Evolutionary conservation across 2,797 vertebrate species (phyloP).

Genomic region (Heterohyrax brucei): DNA sequence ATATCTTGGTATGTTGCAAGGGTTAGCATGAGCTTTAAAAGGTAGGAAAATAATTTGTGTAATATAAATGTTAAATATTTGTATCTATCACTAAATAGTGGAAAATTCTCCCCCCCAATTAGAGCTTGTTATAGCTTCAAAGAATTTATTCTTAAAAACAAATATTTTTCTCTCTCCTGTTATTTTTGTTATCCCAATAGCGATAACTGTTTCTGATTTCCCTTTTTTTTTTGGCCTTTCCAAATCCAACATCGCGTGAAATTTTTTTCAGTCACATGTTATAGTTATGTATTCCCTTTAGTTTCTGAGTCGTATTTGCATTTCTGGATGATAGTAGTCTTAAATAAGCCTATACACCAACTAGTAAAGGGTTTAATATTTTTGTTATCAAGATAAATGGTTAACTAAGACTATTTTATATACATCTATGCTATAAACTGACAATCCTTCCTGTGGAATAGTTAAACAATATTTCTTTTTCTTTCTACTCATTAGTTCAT

Average conservation of each 20-base stretch:
- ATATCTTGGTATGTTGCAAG: neutral
- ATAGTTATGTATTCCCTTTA: neutral
- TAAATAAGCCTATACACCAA: neutral
- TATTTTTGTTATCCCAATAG: neutral
- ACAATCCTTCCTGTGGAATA: constrained; percentile 22
- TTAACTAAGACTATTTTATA: neutral
- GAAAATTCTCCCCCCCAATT: neutral
- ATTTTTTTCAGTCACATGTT: constrained; percentile 48
- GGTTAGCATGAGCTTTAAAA: constrained; percentile 31
- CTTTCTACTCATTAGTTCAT: constrained; percentile 37
- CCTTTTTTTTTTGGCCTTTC: neutral
- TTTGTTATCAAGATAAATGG: constrained; percentile 30
- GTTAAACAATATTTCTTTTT: constrained; percentile 27
- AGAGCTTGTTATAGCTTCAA: constrained; percentile 30
- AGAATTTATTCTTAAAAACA: constrained; percentile 20
- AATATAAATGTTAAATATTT: constrained; percentile 27
- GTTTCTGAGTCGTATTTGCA: constrained; percentile 48
- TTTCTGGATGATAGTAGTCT: constrained; percentile 4
- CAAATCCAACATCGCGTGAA: neutral
- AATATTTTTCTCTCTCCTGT: constrained; percentile 50
- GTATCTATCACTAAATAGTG: constrained; percentile 20
- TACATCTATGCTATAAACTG: neutral
- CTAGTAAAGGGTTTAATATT: neutral
- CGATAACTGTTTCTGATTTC: neutral
- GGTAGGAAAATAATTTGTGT: constrained; percentile 25